Evolutionary conservation across 2,113 vertebrate genomes (phyloP).

Genomic region (Semnornis frantzii): DNA sequence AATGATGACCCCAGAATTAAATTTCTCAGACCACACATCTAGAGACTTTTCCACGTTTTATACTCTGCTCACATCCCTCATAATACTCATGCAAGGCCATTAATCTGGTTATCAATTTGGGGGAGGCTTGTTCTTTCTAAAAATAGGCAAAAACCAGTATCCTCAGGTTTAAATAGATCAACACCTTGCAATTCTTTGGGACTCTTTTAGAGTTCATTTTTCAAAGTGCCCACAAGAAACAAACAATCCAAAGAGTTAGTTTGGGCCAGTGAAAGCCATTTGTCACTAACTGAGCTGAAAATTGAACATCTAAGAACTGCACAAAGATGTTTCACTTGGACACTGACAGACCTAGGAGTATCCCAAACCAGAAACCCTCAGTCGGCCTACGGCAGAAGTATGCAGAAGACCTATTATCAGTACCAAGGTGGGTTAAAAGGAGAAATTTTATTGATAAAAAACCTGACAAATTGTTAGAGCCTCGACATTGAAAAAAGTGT

Average conservation of each 20-base stretch:
- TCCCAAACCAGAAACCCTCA: neutral
- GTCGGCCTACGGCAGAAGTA: neutral
- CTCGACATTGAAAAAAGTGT: neutral
- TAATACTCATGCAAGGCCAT: neutral
- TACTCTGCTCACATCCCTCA: neutral
- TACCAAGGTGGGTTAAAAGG: neutral
- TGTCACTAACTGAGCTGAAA: neutral
- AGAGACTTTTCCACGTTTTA: neutral
- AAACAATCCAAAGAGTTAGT: neutral
- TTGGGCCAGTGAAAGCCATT: neutral
- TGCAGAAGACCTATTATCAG: neutral
- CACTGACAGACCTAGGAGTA: neutral
- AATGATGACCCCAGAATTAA: neutral
- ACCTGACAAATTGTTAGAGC: neutral
- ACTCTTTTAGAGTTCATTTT: neutral
- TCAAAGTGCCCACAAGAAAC: neutral
- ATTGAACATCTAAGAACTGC: neutral
- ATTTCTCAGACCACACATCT: neutral
- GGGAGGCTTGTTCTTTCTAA: neutral
- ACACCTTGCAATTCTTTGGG: neutral
- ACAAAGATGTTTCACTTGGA: neutral
- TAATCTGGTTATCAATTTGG: neutral
- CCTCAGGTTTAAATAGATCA: neutral
- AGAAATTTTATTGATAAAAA: neutral
- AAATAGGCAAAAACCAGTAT: neutral